Evolutionary conservation across 2,113 vertebrate species (phyloP).

Genomic region (Pyrgilauda ruficollis): DNA sequence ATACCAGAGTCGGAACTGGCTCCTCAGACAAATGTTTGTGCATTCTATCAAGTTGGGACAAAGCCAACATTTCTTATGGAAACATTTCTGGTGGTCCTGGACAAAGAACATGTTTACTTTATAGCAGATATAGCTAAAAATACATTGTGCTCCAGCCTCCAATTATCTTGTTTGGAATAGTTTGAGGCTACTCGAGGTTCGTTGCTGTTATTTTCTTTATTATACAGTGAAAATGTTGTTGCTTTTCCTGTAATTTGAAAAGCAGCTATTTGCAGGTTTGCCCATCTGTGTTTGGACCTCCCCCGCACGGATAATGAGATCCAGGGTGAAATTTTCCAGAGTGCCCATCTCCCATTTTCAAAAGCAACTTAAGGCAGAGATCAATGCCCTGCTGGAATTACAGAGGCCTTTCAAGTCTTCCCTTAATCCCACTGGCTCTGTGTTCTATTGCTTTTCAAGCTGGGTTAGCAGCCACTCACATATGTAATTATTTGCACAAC

Average conservation of each 20-base stretch:
- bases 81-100: conserved; percentile 51
- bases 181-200: conserved; percentile 1
- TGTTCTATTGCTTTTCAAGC: neutral
- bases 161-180: conserved; percentile 37
- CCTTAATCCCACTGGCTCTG: neutral
- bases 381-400: neutral
- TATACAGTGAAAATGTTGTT: neutral
- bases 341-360: neutral
- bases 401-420: neutral
- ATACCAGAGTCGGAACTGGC: conserved; percentile 24
- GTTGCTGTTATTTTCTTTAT: conserved; percentile 42
- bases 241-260: conserved; percentile 48
- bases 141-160: conserved; percentile 17
- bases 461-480: neutral
- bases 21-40: conserved; percentile 48
- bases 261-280: conserved; percentile 27
- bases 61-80: conserved; percentile 29
- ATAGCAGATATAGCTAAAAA: conserved; percentile 61
- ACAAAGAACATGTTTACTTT: conserved; percentile 55
- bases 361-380: neutral
- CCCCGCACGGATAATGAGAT: neutral
- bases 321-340: conserved; percentile 29
- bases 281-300: conserved; percentile 36
- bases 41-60: neutral
- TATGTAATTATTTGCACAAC: neutral